phyloP scores from a whole-genome alignment of 1,140 invertebrate species.

The Sitobion miscanthi region DNA sequence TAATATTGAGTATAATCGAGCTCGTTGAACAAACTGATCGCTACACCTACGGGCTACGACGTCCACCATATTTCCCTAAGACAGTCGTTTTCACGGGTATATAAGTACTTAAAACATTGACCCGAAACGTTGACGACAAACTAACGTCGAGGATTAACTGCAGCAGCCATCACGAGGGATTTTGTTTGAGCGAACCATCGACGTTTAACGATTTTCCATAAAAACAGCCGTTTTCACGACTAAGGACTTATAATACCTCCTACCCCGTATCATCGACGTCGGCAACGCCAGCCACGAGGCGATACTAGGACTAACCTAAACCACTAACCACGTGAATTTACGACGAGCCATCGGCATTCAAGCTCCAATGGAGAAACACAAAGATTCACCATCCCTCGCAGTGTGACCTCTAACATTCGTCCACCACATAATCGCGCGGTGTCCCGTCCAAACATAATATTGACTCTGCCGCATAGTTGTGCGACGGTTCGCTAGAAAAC shows the following conservation, averaged over 20 bases:
- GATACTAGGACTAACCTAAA: not conserved
- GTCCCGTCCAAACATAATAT: not conserved
- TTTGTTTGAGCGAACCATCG: not conserved
- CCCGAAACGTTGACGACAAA: not conserved
- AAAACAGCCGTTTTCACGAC: not conserved
- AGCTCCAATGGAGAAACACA: not conserved
- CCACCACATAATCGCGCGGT: not conserved
- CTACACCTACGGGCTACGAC: not conserved
- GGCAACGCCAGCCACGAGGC: not conserved
- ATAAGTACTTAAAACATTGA: not conserved
- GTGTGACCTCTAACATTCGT: not conserved
- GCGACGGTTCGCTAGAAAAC: not conserved
- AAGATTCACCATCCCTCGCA: not conserved
- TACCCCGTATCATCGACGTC: not conserved
- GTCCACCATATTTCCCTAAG: not conserved
- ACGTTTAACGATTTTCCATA: not conserved
- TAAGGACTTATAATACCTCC: not conserved
- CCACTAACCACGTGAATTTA: not conserved
- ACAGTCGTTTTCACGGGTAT: not conserved
- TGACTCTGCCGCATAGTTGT: not conserved
- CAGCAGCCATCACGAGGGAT: not conserved
- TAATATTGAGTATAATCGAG: not conserved
- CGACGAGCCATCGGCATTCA: not conserved
- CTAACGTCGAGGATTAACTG: not conserved
- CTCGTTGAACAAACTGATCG: not conserved